These are phyloP conservation scores for Drosophila tropicalis DNA, from an alignment of 1,140 invertebrate species.

Conservation along the genomic window DNA sequence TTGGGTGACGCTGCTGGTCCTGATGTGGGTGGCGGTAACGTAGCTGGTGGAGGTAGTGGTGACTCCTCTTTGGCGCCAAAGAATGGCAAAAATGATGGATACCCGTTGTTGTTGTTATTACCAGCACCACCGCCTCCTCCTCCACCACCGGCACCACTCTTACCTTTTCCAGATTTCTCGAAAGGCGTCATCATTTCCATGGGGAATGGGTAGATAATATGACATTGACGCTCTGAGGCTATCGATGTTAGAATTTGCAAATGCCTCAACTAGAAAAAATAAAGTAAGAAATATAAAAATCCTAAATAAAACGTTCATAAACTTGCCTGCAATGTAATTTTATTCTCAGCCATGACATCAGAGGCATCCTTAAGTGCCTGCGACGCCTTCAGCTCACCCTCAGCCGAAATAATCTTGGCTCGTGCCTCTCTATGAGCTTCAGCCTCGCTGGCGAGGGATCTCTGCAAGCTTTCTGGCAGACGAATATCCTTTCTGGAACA, in stretches of 20 bases:
- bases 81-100: constrained; percentile 15
- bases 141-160: not conserved
- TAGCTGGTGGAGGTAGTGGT: not conserved
- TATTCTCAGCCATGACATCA: constrained; percentile 94
- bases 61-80: not conserved
- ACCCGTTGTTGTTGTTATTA: not conserved
- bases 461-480: constrained; percentile 91
- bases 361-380: constrained; percentile 95
- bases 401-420: constrained; percentile 91
- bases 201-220: constrained; percentile 97
- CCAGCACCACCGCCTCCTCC: constrained; percentile 4
- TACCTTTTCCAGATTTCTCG: not conserved
- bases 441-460: constrained; percentile 93
- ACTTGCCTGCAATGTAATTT: constrained; percentile 92
- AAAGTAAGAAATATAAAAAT: not conserved
- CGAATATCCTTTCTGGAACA: constrained; percentile 92
- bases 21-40: not conserved
- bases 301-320: accelerated
- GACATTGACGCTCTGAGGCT: constrained; percentile 97
- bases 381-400: constrained; percentile 95
- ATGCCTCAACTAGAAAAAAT: constrained; percentile 56
- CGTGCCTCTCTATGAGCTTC: constrained; percentile 89
- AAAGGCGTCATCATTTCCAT: constrained; percentile 86
- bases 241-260: constrained; percentile 95
- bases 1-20: not conserved